These are phyloP conservation scores for Porites divaricata DNA, from an alignment of 92 coral and sea anemone genomes.

Conservation along the genomic window DNA sequence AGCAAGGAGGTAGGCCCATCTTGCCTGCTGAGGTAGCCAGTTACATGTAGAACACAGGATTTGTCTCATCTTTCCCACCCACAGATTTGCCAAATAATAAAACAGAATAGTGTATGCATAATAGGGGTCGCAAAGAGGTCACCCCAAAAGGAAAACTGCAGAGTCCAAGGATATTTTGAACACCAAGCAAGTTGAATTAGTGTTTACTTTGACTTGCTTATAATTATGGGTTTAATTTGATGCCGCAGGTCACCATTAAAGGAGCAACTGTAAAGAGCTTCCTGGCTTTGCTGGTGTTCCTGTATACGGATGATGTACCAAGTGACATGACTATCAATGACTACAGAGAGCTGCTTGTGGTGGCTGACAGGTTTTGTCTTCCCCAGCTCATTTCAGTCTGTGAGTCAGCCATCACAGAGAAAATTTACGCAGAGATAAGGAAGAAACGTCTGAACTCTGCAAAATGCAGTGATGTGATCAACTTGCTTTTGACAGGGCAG, in stretches of 20 bases:
- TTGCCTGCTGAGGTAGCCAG: no score
- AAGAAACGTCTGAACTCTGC: constrained; percentile 48
- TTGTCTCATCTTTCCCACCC: no score
- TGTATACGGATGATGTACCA: constrained; percentile 79
- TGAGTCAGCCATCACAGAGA: constrained; percentile 63
- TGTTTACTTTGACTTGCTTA: no score
- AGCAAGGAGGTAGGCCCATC: no score
- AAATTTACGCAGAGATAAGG: constrained; percentile 49
- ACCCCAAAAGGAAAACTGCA: no score
- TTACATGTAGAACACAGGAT: no score
- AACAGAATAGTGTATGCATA: no score
- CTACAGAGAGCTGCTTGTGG: constrained; percentile 68
- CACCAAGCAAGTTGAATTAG: no score
- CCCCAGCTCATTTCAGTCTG: constrained; percentile 76
- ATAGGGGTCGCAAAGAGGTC: no score
- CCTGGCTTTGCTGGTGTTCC: constrained; percentile 71
- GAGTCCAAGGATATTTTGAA: no score
- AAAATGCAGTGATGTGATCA: constrained; percentile 58
- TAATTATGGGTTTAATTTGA: no score
- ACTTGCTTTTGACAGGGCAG: constrained; percentile 68
- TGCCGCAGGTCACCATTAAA: constrained; percentile 65
- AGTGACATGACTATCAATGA: constrained; percentile 41
- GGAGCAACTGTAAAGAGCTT: constrained; percentile 70
- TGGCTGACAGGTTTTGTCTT: constrained; percentile 85
- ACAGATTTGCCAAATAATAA: no score